Conservation (phyloP, 2,797 vertebrate genomes). For the Neopelma chrysocephalum region DNA sequence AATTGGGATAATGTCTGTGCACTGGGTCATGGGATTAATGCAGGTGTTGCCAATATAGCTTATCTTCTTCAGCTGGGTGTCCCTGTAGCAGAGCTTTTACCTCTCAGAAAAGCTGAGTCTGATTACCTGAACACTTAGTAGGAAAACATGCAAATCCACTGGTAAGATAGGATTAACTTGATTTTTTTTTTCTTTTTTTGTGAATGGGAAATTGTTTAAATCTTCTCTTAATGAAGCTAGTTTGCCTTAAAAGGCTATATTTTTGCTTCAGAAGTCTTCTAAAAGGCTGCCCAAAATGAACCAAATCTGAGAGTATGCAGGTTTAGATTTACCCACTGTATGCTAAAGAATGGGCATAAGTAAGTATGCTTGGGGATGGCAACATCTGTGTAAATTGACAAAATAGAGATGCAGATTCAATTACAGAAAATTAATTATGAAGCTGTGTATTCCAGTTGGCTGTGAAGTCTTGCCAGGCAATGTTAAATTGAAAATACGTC, state of each 20-base stretch:
- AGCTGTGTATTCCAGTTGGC: background rate
- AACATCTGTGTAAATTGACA: background rate
- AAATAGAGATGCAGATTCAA: background rate
- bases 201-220: background rate
- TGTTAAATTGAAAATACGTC: background rate
- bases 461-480: background rate
- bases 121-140: background rate
- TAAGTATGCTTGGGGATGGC: background rate
- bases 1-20: background rate
- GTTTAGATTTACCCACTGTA: background rate
- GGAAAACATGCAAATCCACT: background rate
- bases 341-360: background rate
- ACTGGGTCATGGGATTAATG: background rate
- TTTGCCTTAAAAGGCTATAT: background rate
- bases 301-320: background rate
- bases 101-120: background rate
- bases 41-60: background rate
- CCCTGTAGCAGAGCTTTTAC: background rate
- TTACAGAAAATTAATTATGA: background rate
- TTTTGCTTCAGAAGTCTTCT: background rate
- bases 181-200: background rate
- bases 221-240: background rate
- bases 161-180: background rate
- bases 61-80: background rate
- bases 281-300: background rate